These are phyloP conservation scores for Xestia xanthographa DNA, from an alignment of 2,888 invertebrate species.

Conservation along the genomic window DNA sequence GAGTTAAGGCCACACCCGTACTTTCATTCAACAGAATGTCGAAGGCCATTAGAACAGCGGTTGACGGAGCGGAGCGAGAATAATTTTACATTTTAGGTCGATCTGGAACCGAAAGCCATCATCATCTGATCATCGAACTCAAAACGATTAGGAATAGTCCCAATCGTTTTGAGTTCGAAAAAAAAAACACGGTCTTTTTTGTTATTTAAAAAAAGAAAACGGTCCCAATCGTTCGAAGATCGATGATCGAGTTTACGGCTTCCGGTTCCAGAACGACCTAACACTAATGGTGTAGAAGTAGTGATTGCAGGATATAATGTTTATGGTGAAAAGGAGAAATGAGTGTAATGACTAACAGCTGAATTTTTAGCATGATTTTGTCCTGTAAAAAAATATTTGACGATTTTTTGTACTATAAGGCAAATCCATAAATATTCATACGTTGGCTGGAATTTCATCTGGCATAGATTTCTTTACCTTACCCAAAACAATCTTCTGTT, in stretches of 20 bases:
- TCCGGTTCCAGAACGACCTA: too few species aligned
- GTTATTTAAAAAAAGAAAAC: too few species aligned
- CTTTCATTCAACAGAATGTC: constrained; percentile 62
- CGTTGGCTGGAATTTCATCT: not conserved
- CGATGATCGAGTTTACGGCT: too few species aligned
- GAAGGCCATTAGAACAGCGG: constrained; percentile 41
- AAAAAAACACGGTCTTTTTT: too few species aligned
- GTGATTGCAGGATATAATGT: not conserved
- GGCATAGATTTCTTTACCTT: not conserved
- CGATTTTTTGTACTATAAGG: not conserved
- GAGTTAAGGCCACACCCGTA: constrained; percentile 55
- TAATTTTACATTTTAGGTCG: not conserved
- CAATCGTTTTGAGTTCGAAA: too few species aligned
- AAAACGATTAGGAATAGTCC: too few species aligned
- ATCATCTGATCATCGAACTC: too few species aligned
- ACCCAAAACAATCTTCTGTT: not conserved
- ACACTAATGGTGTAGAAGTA: not conserved
- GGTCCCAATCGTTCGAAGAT: too few species aligned
- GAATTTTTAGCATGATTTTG: not conserved
- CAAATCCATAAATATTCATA: not conserved
- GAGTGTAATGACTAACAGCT: not conserved
- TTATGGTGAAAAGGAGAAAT: not conserved
- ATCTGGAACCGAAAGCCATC: too few species aligned
- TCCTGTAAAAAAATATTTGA: not conserved
- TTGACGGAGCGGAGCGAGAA: not conserved